These are phyloP conservation scores for Diuraphis noxia DNA, from an alignment of 1,140 invertebrate species.

Conservation along the genomic window DNA sequence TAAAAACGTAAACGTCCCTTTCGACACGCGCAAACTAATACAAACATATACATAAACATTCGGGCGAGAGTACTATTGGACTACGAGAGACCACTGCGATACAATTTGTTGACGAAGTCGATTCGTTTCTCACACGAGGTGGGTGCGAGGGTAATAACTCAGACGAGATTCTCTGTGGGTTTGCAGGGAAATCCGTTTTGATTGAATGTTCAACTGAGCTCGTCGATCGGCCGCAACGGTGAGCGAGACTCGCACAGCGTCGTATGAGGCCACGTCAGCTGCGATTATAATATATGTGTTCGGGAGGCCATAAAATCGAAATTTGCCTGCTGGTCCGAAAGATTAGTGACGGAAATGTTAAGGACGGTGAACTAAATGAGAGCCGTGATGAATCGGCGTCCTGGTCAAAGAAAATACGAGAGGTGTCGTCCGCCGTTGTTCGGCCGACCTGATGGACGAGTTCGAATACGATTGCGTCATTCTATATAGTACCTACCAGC, in stretches of 20 bases:
- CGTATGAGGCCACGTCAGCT: background rate
- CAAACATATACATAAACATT: background rate
- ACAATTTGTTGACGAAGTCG: background rate
- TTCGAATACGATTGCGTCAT: no score
- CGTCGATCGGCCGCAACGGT: background rate
- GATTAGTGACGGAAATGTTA: background rate
- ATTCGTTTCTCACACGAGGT: background rate
- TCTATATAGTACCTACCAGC: no score
- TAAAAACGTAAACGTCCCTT: background rate
- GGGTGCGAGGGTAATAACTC: background rate
- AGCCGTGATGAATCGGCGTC: no score
- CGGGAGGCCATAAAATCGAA: background rate
- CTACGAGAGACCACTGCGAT: background rate
- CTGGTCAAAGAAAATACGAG: background rate
- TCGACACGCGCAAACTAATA: background rate
- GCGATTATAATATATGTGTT: background rate
- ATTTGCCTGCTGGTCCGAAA: background rate
- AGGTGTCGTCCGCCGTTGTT: background rate
- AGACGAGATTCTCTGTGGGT: background rate
- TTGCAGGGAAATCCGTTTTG: background rate
- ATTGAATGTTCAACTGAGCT: background rate
- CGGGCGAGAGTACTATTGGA: background rate
- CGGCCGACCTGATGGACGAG: no score
- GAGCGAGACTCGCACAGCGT: background rate
- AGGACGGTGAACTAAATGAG: background rate